Percentiles rank a stretch among this genome's conserved stretches.
These are phyloP conservation scores for Chanos chanos DNA, from an alignment of 2,797 vertebrate species.

Conservation along the genomic window DNA sequence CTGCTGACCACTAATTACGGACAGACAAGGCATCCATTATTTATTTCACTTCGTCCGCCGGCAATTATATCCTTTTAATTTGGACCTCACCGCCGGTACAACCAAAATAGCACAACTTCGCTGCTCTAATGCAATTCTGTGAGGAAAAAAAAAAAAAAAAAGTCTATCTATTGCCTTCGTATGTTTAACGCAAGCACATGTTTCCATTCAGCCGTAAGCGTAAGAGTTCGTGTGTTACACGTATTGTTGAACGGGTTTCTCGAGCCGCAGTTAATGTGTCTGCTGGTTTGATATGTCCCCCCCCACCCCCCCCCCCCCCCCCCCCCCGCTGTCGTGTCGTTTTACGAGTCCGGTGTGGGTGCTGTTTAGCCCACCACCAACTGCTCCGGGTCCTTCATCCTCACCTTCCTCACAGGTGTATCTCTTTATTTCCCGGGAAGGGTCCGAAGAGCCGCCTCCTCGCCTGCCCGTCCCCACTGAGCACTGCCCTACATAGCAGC, in stretches of 20 bases:
- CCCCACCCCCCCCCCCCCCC: neutral
- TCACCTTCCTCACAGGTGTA: constrained; percentile 37
- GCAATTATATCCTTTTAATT: constrained; percentile 47
- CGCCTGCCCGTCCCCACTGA: constrained; percentile 26
- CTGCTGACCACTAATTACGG: constrained; percentile 49
- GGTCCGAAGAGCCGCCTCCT: constrained; percentile 4
- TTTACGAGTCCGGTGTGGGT: neutral
- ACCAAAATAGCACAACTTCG: constrained; percentile 22
- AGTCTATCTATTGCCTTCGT: neutral
- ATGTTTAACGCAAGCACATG: neutral
- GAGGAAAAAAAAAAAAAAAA: neutral
- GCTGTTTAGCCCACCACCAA: constrained; percentile 16
- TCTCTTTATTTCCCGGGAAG: constrained; percentile 31
- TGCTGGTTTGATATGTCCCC: neutral
- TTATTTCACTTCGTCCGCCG: constrained; percentile 41
- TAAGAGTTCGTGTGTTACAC: neutral
- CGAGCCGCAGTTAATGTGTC: constrained; percentile 12
- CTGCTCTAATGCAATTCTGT: constrained; percentile 9
- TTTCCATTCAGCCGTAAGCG: neutral
- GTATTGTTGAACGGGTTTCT: neutral
- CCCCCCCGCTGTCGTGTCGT: neutral
- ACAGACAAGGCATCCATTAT: constrained; percentile 48
- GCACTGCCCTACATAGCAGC: constrained; percentile 30
- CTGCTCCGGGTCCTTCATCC: constrained; percentile 33
- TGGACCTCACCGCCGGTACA: constrained; percentile 10